These are phyloP conservation scores for Popillia japonica DNA, from an alignment of 1,140 invertebrate species.

Conservation along the genomic window DNA sequence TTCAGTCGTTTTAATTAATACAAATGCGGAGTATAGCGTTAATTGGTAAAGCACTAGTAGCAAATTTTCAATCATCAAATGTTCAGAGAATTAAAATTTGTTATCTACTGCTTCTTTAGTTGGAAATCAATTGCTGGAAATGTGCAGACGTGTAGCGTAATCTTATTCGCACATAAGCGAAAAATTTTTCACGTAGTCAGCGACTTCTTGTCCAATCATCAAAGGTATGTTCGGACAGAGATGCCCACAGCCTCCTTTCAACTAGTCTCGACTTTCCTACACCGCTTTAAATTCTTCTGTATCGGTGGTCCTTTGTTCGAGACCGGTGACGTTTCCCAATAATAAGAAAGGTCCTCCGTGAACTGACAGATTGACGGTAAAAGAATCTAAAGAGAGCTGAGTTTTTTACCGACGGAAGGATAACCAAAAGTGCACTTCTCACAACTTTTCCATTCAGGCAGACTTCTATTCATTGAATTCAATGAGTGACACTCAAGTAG, in stretches of 20 bases:
- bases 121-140: conserved; percentile 19
- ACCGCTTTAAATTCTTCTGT: conserved; percentile 27
- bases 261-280: background rate
- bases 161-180: conserved; percentile 12
- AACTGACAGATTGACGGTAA: conserved; percentile 29
- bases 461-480: conserved; percentile 36
- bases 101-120: background rate
- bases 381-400: conserved; percentile 24
- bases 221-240: conserved; percentile 20
- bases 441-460: conserved; percentile 33
- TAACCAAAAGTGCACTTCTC: conserved; percentile 37
- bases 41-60: too few species aligned
- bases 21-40: too few species aligned
- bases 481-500: conserved; percentile 33
- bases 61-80: too few species aligned
- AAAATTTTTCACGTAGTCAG: background rate
- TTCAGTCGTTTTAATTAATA: too few species aligned
- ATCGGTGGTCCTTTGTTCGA: conserved; percentile 27
- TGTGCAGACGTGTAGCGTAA: conserved; percentile 4
- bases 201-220: background rate
- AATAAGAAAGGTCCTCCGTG: conserved; percentile 24
- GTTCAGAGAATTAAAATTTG: too few species aligned
- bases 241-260: background rate
- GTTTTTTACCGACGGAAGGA: conserved; percentile 24
- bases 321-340: conserved; percentile 23